Evolutionary conservation across 2,113 vertebrate genomes (phyloP).

Genomic region (Dipodomys merriami): DNA sequence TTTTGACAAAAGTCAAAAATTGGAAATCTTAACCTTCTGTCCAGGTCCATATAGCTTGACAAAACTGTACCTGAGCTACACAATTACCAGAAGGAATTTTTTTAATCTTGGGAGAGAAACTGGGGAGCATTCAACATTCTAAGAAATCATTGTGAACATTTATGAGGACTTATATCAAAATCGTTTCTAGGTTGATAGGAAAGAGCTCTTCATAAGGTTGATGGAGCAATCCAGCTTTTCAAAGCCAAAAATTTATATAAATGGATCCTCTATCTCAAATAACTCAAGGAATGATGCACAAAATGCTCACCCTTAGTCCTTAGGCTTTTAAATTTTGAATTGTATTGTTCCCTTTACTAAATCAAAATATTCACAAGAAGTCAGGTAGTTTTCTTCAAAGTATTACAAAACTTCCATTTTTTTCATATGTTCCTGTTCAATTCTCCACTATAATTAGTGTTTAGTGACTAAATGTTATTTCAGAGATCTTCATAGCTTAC

Average conservation of each 20-base stretch:
- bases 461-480: conserved; percentile 34
- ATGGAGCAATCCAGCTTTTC: neutral
- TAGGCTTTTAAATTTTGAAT: neutral
- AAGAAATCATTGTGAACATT: neutral
- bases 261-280: neutral
- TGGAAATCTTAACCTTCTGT: neutral
- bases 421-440: neutral
- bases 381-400: conserved; percentile 7
- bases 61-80: neutral
- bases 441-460: neutral
- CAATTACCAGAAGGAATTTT: neutral
- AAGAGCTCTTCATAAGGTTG: neutral
- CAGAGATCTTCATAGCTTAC: neutral
- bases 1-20: conserved; percentile 45
- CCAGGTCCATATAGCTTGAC: neutral
- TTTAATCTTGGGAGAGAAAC: neutral
- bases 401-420: neutral
- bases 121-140: neutral
- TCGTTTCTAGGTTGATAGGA: neutral
- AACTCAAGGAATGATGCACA: neutral
- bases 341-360: neutral
- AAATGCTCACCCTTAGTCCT: neutral
- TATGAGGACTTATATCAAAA: neutral
- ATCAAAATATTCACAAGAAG: conserved; percentile 3
- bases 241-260: neutral